Evolutionary conservation across 64 coral and sea anemone species (phyloP), one percentile per base, ranked within the genome.

Genomic region (Actinia equina): DNA sequence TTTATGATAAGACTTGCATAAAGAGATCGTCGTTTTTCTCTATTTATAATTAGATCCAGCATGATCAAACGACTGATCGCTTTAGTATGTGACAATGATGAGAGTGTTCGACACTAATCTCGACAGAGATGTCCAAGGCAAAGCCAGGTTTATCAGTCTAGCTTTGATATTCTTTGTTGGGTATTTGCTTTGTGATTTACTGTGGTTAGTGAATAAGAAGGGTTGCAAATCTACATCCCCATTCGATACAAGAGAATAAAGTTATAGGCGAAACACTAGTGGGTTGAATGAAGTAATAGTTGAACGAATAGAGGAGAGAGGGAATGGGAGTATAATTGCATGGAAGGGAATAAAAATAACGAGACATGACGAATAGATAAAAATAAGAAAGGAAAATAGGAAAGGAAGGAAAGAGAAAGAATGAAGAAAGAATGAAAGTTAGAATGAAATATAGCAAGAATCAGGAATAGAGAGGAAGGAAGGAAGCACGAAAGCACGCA

Each of bases 1-100:
- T 10, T 74, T 41, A 74, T 74, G 69, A 74, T 74, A 74, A 74
- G 69, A 30, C 69, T 30, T 74, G 69, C 25, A 74, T 25, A 74
- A 13, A 74, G 69, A 74, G 69, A 74, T 74, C 23, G 69, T 41
- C 11, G 69, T 12, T 74, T 41, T 41, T n/a, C 23, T 65, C 62
- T 74, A 74, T 74, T 74, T 74, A 74, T 74, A 74, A 74, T 37
- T 37, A 37, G 30, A 37, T 74, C 69, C 69, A 74, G 10, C 8
- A 74, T 74, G 69, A 74, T 74, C 69, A 14, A 15, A 30, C 20
- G 69, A 74, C 69, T 74, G 69, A 74, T 74, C 69, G 25, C 27
- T 74, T 74, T 65, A 65, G 55, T 12, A 23, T 65, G 22, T 65
- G 62, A 65, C 62, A 65, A n/a, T 74, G 23, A 74, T 30, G 69